Percentiles rank a stretch among this genome's conserved stretches.
Evolutionary conservation across 2,113 vertebrate genomes (phyloP).

Genomic region (Etheostoma cragini): DNA sequence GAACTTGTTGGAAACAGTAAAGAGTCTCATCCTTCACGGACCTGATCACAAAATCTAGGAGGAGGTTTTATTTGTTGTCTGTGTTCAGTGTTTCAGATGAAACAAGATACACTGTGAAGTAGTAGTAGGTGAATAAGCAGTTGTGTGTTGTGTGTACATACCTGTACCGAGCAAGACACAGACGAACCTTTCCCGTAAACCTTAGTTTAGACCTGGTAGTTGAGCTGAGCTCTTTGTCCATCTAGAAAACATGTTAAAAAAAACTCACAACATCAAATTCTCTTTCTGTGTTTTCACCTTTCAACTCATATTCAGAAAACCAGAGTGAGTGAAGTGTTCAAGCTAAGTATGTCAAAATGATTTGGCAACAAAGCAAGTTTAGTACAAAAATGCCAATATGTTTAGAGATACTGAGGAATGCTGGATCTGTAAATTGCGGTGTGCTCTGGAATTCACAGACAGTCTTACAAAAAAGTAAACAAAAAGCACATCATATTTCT

Average conservation of each 20-base stretch:
- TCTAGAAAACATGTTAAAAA: conserved; percentile 78
- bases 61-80: not conserved
- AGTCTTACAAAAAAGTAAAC: not conserved
- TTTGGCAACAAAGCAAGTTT: not conserved
- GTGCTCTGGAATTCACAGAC: not conserved
- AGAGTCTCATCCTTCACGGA: not conserved
- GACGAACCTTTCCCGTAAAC: conserved; percentile 94
- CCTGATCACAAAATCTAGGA: not conserved
- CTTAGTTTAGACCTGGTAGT: conserved; percentile 90
- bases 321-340: not conserved
- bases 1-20: not conserved
- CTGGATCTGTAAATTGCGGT: not conserved
- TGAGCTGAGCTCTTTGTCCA: conserved; percentile 92
- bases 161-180: conserved; percentile 98
- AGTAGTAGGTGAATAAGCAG: not conserved
- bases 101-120: not conserved
- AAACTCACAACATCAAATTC: not conserved
- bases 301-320: not conserved
- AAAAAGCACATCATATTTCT: not conserved
- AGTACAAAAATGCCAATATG: not conserved
- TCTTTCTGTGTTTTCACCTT: not conserved
- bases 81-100: not conserved
- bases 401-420: not conserved
- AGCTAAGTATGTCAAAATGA: too few species aligned
- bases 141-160: conserved; percentile 67